phyloP scores from a whole-genome alignment of 2,113 vertebrate genomes.

The Litocranius walleri region DNA sequence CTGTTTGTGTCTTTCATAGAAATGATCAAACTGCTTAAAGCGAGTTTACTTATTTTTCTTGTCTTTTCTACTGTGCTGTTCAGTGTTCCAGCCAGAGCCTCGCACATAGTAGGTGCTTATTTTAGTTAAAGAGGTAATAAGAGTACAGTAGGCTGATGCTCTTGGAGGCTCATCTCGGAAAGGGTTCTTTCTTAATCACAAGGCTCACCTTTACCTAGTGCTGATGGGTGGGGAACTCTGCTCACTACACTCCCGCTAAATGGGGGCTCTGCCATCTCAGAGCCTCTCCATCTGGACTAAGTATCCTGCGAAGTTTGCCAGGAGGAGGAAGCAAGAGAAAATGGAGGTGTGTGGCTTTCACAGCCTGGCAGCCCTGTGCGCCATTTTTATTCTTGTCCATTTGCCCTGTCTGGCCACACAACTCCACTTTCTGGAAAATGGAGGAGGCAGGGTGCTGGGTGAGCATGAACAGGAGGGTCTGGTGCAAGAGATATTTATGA shows the following conservation, averaged over 20 bases:
- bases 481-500: accelerated
- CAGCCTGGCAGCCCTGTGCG: accelerated
- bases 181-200: background rate
- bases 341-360: accelerated
- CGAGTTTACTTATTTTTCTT: background rate
- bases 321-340: background rate
- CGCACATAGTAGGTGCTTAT: background rate
- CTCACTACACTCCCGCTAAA: background rate
- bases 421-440: accelerated
- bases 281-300: background rate
- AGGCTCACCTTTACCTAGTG: no score
- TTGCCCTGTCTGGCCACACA: background rate
- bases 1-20: background rate
- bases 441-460: background rate
- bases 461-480: accelerated
- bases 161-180: background rate
- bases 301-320: no score
- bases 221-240: background rate
- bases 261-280: accelerated
- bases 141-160: background rate
- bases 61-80: background rate
- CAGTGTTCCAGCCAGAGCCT: no score
- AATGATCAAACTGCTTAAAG: background rate
- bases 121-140: background rate
- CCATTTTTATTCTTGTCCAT: accelerated